Base-by-base conservation (phyloP, 2,797 vertebrate species). In the Sternotherus odoratus region DNA sequence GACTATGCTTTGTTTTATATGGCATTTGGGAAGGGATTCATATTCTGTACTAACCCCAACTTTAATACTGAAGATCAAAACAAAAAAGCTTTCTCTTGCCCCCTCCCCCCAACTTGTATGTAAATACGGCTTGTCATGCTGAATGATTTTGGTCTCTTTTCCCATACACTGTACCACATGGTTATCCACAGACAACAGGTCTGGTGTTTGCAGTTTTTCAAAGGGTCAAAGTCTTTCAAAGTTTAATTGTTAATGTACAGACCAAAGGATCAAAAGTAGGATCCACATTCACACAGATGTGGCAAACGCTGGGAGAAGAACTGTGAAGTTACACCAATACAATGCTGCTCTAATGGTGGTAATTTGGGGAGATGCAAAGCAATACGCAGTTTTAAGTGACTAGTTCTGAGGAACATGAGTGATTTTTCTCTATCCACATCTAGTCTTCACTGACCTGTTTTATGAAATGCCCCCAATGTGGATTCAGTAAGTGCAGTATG, bases 161-260 rank as follows among this genome's bases (percentile, higher is more conserved):
- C 87, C 86, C 36, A 8, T 39, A 79, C 75, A 91, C 36, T 36
- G 84, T 63, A 48, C 13, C 30, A n/a, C 46, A 48, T 48, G 33
- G 91, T 96, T 97, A 95, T 95, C 87, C 80, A 87, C 94, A 95
- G 92, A 82, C 93, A 97, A 72, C 94, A 74, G 50, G 86, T 92
- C 91, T 86, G 83, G 77, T 96, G 91, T 95, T 97, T 95, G 92
- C 93, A 33, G 39, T 94, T 94, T 96, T 96, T 92, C 80, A 92
- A 92, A 94, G 94, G 94, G 94, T 93, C 94, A 96, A 96, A 95
- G 95, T 95, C 95, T 96, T 95, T 77, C 95, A 96, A 96, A 95
- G 91, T 88, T 95, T 94, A 96, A 96, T 92, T 82, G 81, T 96
- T 92, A 94, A 77, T 90, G 78, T 82, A 50, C 85, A 95, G 91